Evolutionary conservation across 2,888 invertebrate species (phyloP).

Genomic region (Laspeyria flexula): DNA sequence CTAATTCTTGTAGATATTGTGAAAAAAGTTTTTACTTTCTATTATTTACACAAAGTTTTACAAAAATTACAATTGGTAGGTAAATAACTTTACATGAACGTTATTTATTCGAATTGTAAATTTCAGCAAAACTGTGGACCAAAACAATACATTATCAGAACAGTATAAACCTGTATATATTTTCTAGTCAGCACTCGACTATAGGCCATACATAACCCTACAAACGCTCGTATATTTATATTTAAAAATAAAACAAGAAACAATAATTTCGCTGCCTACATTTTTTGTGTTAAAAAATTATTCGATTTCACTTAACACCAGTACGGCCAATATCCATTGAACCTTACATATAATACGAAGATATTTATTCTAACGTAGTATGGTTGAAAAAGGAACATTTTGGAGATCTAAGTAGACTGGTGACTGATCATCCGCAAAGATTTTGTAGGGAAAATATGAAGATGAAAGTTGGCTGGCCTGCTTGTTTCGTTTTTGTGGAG

Average conservation of each 20-base stretch:
- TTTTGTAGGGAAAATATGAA: constrained; percentile 58
- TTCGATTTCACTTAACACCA: constrained; percentile 52
- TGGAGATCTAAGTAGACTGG: constrained; percentile 28
- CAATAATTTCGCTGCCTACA: constrained; percentile 24
- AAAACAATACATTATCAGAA: no score
- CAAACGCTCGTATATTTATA: constrained; percentile 21
- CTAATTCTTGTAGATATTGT: no score
- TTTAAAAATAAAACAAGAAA: constrained; percentile 34
- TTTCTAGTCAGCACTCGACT: no score
- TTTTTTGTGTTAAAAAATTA: constrained; percentile 49
- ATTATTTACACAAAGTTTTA: no score
- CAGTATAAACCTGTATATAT: no score
- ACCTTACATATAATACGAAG: not conserved
- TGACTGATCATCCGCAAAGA: constrained; percentile 47
- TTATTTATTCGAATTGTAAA: no score
- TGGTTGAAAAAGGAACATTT: not conserved
- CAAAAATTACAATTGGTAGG: no score
- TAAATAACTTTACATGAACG: no score
- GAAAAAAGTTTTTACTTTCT: no score
- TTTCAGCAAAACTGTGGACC: no score
- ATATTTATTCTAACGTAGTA: not conserved
- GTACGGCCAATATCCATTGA: constrained; percentile 18
- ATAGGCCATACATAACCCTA: constrained; percentile 4
- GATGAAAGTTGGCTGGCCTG: constrained; percentile 55
- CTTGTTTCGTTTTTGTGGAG: constrained; percentile 55